A percentile compares a stretch with the other conserved stretches of the same genome.
Evolutionary conservation across 2,888 invertebrate genomes (phyloP).

Genomic region (Melieria omissa): DNA sequence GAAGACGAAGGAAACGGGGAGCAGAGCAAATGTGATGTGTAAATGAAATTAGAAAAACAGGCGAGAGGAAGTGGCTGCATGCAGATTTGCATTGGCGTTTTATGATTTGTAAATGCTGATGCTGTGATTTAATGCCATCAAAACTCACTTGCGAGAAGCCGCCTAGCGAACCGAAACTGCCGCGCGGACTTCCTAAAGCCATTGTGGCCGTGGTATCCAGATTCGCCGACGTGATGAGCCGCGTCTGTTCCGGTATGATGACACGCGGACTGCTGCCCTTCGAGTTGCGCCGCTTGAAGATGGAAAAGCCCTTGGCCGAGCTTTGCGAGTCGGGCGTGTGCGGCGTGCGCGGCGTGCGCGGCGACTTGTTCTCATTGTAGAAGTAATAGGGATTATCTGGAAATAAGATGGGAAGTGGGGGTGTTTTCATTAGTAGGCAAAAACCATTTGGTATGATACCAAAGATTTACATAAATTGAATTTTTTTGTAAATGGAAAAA

Average conservation of each 20-base stretch:
- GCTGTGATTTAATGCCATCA: conserved; percentile 13
- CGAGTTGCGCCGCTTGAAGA: conserved; percentile 65
- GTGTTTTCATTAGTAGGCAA: too few species aligned
- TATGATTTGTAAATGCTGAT: conserved; percentile 13
- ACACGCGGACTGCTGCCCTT: conserved; percentile 62
- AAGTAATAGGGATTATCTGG: conserved; percentile 67
- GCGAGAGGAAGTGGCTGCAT: conserved; percentile 53
- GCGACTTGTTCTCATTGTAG: conserved; percentile 65
- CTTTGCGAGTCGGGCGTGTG: conserved; percentile 64
- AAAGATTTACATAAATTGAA: too few species aligned
- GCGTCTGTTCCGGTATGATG: conserved; percentile 58
- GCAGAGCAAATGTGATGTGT: conserved; percentile 20
- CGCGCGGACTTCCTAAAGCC: conserved; percentile 63
- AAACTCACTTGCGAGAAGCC: conserved; percentile 61
- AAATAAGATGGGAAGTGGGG: conserved; percentile 36
- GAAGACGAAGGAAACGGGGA: conserved; percentile 1
- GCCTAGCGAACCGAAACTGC: conserved; percentile 63
- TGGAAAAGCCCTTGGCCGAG: conserved; percentile 61
- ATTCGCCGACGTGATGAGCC: conserved; percentile 64
- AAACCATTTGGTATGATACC: too few species aligned
- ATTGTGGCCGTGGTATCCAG: conserved; percentile 63
- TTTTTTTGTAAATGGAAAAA: too few species aligned
- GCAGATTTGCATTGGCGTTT: conserved; percentile 50
- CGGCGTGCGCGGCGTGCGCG: conserved; percentile 63
- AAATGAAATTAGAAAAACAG: conserved; percentile 39